Percentiles rank a stretch among this genome's conserved stretches.
These are phyloP conservation scores for Notodonta dromedarius DNA, from an alignment of 2,888 invertebrate species.

Conservation along the genomic window DNA sequence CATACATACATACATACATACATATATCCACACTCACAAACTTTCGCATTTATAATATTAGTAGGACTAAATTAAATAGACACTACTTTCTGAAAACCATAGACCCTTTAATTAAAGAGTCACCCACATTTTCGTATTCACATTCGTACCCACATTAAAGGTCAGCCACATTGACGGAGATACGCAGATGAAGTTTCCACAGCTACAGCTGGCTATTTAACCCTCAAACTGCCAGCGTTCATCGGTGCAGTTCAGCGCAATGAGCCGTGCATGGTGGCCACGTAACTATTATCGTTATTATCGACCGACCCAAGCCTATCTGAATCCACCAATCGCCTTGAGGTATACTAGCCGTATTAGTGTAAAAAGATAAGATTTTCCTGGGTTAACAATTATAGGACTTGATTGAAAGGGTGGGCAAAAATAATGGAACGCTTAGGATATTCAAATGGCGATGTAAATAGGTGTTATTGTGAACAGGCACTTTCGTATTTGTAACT, in stretches of 20 bases:
- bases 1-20: no score
- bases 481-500: no score
- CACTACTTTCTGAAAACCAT: no score
- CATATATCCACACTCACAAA: no score
- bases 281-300: slow-evolving; percentile 54
- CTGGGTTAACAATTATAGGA: neutral
- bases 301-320: slow-evolving; percentile 43
- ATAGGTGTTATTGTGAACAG: no score
- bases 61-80: no score
- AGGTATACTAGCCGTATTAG: slow-evolving; percentile 28
- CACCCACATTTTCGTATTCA: no score
- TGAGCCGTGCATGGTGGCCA: slow-evolving; percentile 48
- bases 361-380: slow-evolving; percentile 12
- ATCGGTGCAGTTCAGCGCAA: slow-evolving; percentile 41
- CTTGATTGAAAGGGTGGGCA: neutral
- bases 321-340: slow-evolving; percentile 39
- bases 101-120: no score
- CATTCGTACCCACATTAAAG: neutral
- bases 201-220: slow-evolving; percentile 21
- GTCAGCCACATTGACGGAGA: neutral
- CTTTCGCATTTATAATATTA: no score
- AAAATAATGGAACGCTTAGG: no score
- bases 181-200: neutral
- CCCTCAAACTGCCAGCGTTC: slow-evolving; percentile 24
- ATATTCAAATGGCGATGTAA: no score